Percentiles rank a stretch among this genome's conserved stretches.
phyloP scores from a whole-genome alignment of 2,797 vertebrate genomes.

The Spatula clypeata region DNA sequence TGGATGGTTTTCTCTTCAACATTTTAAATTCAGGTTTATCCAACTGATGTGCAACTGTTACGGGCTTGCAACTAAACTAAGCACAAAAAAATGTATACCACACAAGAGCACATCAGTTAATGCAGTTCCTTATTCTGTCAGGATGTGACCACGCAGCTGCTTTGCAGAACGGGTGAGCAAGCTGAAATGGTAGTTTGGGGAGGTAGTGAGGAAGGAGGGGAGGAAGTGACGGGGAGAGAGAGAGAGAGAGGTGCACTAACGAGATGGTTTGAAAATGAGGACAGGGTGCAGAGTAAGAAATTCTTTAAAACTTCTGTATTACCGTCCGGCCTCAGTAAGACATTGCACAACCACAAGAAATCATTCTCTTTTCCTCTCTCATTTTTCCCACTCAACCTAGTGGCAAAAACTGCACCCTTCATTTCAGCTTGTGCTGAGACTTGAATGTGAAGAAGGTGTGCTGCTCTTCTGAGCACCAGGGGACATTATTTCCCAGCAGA shows the following conservation, averaged over 20 bases:
- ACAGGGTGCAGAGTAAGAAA: neutral
- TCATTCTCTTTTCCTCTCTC: neutral
- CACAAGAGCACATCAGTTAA: neutral
- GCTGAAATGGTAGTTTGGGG: neutral
- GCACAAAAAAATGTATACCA: neutral
- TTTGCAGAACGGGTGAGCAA: neutral
- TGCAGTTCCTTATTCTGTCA: conserved; percentile 80
- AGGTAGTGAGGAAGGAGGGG: neutral
- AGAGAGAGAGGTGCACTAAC: neutral
- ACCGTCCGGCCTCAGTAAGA: neutral
- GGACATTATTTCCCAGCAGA: neutral
- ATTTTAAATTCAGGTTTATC: conserved; percentile 82
- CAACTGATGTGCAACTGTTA: neutral
- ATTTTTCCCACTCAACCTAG: neutral
- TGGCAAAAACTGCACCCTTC: neutral
- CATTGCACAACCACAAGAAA: neutral
- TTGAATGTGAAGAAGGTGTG: neutral
- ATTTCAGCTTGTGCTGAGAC: neutral
- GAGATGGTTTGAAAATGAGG: neutral
- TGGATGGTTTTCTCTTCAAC: conserved; percentile 95
- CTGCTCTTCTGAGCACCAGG: neutral
- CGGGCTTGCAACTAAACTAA: conserved; percentile 12
- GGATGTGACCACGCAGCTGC: conserved; percentile 77
- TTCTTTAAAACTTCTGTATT: neutral
- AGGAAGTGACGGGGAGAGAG: neutral